Percentiles rank a stretch among this genome's conserved stretches.
Evolutionary conservation across 2,888 invertebrate species (phyloP).

Genomic region (Cabera pusaria): DNA sequence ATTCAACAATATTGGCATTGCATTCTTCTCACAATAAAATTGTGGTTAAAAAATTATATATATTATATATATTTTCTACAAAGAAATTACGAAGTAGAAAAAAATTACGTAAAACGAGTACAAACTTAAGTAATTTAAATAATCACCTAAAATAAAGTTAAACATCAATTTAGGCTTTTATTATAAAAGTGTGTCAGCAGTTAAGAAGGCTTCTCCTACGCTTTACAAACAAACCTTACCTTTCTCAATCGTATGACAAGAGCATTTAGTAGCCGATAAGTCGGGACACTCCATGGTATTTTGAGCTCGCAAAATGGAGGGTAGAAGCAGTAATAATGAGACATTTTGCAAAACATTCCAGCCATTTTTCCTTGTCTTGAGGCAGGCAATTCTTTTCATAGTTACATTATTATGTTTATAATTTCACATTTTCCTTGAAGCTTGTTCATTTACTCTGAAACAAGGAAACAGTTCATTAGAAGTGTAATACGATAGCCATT

Average conservation of each 20-base stretch:
- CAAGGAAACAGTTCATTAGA: constrained; percentile 37
- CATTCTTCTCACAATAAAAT: no score
- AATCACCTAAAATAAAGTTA: no score
- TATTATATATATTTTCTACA: no score
- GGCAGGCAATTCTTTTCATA: constrained; percentile 73
- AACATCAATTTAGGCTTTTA: no score
- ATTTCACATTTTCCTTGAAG: constrained; percentile 52
- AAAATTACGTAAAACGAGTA: no score
- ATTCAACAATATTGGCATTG: no score
- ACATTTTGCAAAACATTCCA: constrained; percentile 67
- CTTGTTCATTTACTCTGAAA: constrained; percentile 57
- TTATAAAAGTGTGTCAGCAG: no score
- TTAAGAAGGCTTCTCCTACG: no score
- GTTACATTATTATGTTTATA: constrained; percentile 68
- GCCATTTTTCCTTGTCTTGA: constrained; percentile 64
- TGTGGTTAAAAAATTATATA: no score
- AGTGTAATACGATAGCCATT: no score
- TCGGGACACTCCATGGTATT: constrained; percentile 86
- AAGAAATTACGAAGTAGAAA: no score
- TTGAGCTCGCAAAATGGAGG: constrained; percentile 75
- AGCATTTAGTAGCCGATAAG: constrained; percentile 90
- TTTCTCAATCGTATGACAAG: constrained; percentile 95
- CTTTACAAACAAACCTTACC: constrained; percentile 82
- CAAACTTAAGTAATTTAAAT: no score
- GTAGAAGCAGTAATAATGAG: constrained; percentile 70